These are phyloP conservation scores for Hyperoplus lanceolatus DNA, from an alignment of 2,797 vertebrate species.

Conservation along the genomic window DNA sequence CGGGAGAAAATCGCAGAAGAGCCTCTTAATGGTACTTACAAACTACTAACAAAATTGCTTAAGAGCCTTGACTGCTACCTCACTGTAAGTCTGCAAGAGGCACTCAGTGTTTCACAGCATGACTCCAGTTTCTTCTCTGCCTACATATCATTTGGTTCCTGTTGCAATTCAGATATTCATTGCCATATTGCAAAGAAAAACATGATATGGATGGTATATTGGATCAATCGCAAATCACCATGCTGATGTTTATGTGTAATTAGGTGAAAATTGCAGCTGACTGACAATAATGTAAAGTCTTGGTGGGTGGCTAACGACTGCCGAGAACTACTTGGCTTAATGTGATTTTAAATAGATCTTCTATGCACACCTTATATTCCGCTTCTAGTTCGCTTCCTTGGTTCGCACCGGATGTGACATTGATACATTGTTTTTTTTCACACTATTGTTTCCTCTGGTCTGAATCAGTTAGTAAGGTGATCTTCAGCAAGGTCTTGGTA, in stretches of 20 bases:
- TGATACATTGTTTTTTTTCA: too few relatives aligned
- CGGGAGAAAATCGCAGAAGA: constrained; percentile 68
- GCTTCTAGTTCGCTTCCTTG: too few relatives aligned
- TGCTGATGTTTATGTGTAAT: constrained; percentile 7
- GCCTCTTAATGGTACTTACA: constrained; percentile 73
- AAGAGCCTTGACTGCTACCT: constrained; percentile 68
- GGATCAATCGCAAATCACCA: constrained; percentile 28
- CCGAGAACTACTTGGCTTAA: constrained; percentile 14
- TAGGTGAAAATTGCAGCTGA: neutral
- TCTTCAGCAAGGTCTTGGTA: too few relatives aligned
- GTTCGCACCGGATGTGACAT: too few relatives aligned
- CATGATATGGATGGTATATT: neutral
- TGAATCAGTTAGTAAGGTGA: too few relatives aligned
- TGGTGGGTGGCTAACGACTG: neutral
- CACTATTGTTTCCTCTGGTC: too few relatives aligned
- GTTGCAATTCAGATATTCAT: constrained; percentile 30
- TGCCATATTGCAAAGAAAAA: constrained; percentile 17
- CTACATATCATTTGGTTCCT: constrained; percentile 48
- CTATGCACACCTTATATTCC: neutral
- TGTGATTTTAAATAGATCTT: neutral
- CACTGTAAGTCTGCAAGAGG: constrained; percentile 47
- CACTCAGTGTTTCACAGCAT: constrained; percentile 40
- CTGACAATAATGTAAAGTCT: neutral
- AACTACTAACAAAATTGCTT: constrained; percentile 72
- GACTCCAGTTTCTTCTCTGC: constrained; percentile 30